A percentile compares a stretch with the other conserved stretches of the same genome.
Conservation (phyloP, 2,888 invertebrate genomes). For the Pammene aurita region DNA sequence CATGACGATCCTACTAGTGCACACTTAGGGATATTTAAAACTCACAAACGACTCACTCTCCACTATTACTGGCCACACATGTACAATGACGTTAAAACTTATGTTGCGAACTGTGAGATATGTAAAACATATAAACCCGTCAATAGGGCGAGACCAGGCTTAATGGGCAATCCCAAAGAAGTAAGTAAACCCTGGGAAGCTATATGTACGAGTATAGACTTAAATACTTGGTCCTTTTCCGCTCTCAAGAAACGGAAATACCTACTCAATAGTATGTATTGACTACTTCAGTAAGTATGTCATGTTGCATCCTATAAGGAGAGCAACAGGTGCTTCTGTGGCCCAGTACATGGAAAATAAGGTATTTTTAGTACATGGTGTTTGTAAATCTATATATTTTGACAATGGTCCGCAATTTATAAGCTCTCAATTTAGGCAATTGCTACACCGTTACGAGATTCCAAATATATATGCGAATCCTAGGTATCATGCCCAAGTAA, state of each 20-base stretch:
- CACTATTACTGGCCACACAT: constrained; percentile 9
- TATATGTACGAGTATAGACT: not conserved
- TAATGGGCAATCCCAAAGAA: constrained; percentile 5
- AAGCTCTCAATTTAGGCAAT: not conserved
- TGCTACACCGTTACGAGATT: too few species aligned
- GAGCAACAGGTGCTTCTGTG: not conserved
- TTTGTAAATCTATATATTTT: not conserved
- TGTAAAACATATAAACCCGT: constrained; percentile 6
- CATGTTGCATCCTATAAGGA: constrained; percentile 4
- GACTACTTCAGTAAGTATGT: constrained; percentile 7
- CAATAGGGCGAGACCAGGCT: not conserved
- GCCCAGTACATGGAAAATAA: not conserved
- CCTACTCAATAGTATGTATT: constrained; percentile 1
- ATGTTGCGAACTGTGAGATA: not conserved
- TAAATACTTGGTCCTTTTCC: not conserved
- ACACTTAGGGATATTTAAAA: constrained; percentile 4
- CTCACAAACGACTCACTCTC: not conserved
- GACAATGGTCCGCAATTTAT: not conserved
- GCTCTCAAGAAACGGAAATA: not conserved
- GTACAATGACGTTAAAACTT: constrained; percentile 5
- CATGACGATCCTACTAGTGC: constrained; percentile 10
- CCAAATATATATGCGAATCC: too few species aligned
- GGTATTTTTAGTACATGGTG: not conserved
- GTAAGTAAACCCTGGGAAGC: not conserved
- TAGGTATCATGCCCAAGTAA: too few species aligned